Evolutionary conservation across 2,113 vertebrate species (phyloP).

Genomic region (Diphyllodes magnificus): DNA sequence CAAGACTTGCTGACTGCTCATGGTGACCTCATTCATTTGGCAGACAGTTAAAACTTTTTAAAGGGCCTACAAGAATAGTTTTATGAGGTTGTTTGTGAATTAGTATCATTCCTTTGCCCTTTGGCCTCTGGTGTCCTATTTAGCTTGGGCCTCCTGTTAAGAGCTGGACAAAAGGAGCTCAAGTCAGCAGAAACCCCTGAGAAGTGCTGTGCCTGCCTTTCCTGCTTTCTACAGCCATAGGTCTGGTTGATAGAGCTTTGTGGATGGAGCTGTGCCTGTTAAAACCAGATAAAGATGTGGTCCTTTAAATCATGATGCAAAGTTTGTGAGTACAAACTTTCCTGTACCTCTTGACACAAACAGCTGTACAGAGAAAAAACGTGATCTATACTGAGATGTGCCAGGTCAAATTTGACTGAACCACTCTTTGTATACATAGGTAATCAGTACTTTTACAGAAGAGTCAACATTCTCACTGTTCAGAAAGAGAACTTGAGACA

Average conservation of each 20-base stretch:
- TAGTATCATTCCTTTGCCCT: constrained; percentile 3
- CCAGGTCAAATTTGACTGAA: neutral
- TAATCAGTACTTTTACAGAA: neutral
- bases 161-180: neutral
- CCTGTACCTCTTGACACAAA: neutral
- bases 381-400: too few relatives aligned
- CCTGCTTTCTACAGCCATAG: neutral
- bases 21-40: constrained; percentile 21
- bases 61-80: constrained; percentile 5
- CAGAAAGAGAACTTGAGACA: neutral
- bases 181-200: neutral
- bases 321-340: neutral
- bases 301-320: neutral
- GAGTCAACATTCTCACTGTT: neutral
- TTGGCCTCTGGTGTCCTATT: neutral
- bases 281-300: neutral
- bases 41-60: constrained; percentile 4
- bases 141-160: neutral
- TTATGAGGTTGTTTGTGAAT: constrained; percentile 27
- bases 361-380: neutral
- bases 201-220: neutral
- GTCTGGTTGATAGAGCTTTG: neutral
- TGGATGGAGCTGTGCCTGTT: neutral
- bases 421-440: neutral
- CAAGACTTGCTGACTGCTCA: neutral